Conservation (phyloP, 2,888 invertebrate species). For the Amphipyra tragopoginis region DNA sequence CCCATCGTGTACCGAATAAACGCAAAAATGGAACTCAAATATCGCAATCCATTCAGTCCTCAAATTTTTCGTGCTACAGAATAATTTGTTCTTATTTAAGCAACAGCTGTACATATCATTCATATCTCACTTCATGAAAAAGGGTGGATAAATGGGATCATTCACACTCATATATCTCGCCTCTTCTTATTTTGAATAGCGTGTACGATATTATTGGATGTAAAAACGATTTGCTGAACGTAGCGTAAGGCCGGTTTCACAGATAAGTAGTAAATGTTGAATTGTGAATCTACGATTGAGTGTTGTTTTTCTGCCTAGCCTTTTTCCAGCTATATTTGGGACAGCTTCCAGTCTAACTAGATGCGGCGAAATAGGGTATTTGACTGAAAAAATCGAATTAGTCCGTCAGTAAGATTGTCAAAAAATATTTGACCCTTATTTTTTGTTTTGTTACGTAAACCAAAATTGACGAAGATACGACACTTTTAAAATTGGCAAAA, state of each 20-base stretch:
- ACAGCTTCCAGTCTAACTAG: too few species aligned
- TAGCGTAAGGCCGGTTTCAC: slow-evolving; percentile 19
- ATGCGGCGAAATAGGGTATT: too few species aligned
- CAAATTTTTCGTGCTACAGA: slow-evolving; percentile 32
- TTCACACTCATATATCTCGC: slow-evolving; percentile 38
- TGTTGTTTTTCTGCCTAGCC: too few species aligned
- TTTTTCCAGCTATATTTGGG: too few species aligned
- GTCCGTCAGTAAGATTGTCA: too few species aligned
- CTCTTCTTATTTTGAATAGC: slow-evolving; percentile 43
- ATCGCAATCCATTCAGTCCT: slow-evolving; percentile 22
- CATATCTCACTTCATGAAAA: slow-evolving; percentile 42
- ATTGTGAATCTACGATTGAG: too few species aligned
- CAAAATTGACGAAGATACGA: too few species aligned
- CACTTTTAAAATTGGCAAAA: too few species aligned
- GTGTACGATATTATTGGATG: slow-evolving; percentile 43
- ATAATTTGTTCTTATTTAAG: slow-evolving; percentile 45
- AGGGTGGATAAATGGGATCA: slow-evolving; percentile 49
- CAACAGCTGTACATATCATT: slow-evolving; percentile 27
- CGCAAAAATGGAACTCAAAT: slow-evolving; percentile 18
- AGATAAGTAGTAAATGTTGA: slow-evolving; percentile 5
- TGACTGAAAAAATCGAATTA: too few species aligned
- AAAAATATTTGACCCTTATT: too few species aligned
- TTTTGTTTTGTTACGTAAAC: too few species aligned
- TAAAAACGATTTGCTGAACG: slow-evolving; percentile 39
- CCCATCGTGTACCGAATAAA: slow-evolving; percentile 13